These are phyloP conservation scores for Aradophagus sp. DNA, from an alignment of 1,140 invertebrate species.

Conservation along the genomic window DNA sequence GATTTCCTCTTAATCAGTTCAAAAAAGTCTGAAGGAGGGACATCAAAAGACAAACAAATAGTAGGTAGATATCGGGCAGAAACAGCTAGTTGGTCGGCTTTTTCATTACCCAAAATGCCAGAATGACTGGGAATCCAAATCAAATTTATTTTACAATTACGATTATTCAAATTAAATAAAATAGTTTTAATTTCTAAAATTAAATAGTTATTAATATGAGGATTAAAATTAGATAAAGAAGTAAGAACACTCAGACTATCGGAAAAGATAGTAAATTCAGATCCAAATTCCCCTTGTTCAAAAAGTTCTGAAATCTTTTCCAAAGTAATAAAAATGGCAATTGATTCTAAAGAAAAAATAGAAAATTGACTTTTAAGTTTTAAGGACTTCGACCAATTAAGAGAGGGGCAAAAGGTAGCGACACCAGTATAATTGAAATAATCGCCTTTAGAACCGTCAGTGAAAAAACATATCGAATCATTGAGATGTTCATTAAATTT, in stretches of 20 bases:
- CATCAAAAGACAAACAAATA: neutral
- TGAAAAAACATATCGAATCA: conserved; percentile 18
- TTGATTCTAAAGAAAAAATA: conserved; percentile 13
- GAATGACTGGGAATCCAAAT: conserved; percentile 10
- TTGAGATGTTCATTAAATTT: neutral
- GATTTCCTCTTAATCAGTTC: conserved; percentile 10
- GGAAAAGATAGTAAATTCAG: conserved; percentile 7
- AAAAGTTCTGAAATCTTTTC: neutral
- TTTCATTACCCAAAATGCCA: conserved; percentile 1
- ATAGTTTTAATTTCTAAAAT: conserved; percentile 4
- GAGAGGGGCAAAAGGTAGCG: neutral
- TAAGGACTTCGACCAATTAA: neutral
- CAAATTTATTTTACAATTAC: neutral
- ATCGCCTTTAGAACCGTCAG: conserved; percentile 18
- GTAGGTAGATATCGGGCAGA: neutral
- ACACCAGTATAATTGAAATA: conserved; percentile 5
- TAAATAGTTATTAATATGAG: conserved; percentile 1
- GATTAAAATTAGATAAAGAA: neutral
- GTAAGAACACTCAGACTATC: conserved; percentile 6
- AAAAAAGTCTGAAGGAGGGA: neutral
- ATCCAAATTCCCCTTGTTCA: rapidly evolving
- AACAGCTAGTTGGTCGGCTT: conserved; percentile 2
- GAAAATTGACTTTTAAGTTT: conserved; percentile 9
- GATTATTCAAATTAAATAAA: neutral
- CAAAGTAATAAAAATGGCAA: neutral